These are phyloP conservation scores for Telenomus remus DNA, from an alignment of 1,140 invertebrate species.

Conservation along the genomic window DNA sequence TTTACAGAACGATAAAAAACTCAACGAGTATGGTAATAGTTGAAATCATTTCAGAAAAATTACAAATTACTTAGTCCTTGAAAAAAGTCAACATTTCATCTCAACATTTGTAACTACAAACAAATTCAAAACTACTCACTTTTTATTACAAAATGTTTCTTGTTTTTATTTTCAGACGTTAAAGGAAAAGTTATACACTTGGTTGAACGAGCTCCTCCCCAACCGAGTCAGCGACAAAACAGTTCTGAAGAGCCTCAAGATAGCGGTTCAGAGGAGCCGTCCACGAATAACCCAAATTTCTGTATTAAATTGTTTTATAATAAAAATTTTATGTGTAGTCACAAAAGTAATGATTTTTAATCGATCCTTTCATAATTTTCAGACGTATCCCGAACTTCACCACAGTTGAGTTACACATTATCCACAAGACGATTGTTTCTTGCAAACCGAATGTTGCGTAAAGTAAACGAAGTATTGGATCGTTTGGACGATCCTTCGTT, in stretches of 20 bases:
- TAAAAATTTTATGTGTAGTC: too few relatives aligned
- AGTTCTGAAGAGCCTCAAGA: conserved; percentile 64
- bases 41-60: too few relatives aligned
- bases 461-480: conserved; percentile 67
- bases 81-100: too few relatives aligned
- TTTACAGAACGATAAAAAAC: conserved; percentile 90
- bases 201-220: conserved; percentile 88
- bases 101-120: too few relatives aligned
- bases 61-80: too few relatives aligned
- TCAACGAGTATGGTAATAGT: conserved; percentile 88
- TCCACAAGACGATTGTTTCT: conserved; percentile 70
- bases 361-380: too few relatives aligned
- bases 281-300: conserved; percentile 11
- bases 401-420: conserved; percentile 69
- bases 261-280: conserved; percentile 37
- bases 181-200: conserved; percentile 95
- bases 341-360: too few relatives aligned
- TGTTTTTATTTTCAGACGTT: conserved; percentile 80
- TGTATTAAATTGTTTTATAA: conserved; percentile 58
- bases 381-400: conserved; percentile 38
- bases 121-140: too few relatives aligned
- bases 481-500: conserved; percentile 70
- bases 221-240: conserved; percentile 67
- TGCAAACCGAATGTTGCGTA: conserved; percentile 72
- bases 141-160: background rate